phyloP scores from a whole-genome alignment of 2,113 vertebrate species.

The Apistogramma diplotaenia region DNA sequence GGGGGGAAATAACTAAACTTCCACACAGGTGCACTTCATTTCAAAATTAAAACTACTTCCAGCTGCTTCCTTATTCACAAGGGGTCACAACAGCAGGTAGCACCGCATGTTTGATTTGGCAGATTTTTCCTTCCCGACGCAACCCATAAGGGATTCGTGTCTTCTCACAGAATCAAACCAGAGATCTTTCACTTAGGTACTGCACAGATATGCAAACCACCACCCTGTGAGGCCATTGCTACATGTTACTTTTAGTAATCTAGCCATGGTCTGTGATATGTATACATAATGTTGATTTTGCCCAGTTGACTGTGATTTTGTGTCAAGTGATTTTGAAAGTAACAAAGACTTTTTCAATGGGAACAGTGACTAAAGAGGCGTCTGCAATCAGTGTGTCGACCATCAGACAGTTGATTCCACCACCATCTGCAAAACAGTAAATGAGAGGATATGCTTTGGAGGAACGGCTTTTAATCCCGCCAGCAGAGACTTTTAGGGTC shows the following conservation, averaged over 20 bases:
- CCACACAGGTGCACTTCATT: background rate
- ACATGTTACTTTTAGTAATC: background rate
- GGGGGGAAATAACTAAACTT: background rate
- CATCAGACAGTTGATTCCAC: accelerated
- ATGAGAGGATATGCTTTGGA: background rate
- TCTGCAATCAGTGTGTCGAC: background rate
- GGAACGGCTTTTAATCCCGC: background rate
- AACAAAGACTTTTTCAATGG: background rate
- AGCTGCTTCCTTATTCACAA: background rate
- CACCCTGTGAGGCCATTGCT: background rate
- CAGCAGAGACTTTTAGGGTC: background rate
- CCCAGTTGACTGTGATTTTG: background rate
- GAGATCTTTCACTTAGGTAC: background rate
- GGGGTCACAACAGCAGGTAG: background rate
- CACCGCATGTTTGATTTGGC: background rate
- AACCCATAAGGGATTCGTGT: background rate
- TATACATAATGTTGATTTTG: background rate
- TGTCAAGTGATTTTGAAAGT: background rate
- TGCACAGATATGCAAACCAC: background rate
- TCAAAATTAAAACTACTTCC: background rate
- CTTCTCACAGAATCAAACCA: accelerated
- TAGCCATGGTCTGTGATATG: background rate
- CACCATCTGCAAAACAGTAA: background rate
- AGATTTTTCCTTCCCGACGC: background rate
- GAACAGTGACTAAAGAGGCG: background rate